phyloP scores from a whole-genome alignment of 1,140 invertebrate genomes.

The Bombus haemorrhoidalis region DNA sequence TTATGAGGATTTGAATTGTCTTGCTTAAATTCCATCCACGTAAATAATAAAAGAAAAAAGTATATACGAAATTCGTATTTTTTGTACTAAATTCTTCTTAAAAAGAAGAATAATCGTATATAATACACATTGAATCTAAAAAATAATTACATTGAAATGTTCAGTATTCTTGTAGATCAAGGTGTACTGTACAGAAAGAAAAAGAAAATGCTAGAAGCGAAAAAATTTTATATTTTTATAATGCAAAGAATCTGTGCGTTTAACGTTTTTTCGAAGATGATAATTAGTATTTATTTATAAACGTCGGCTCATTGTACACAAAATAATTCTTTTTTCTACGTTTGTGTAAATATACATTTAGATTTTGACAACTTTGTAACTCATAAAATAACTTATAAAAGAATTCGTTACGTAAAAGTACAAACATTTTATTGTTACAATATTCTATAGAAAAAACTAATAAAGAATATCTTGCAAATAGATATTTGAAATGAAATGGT shows the following conservation, averaged over 20 bases:
- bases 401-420: slow-evolving; percentile 6
- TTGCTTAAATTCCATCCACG: neutral
- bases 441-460: neutral
- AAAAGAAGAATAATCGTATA: neutral
- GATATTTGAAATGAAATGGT: slow-evolving; percentile 6
- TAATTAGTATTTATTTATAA: slow-evolving; percentile 9
- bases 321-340: slow-evolving; percentile 12
- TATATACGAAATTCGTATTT: slow-evolving; percentile 51
- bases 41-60: slow-evolving; percentile 23
- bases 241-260: neutral
- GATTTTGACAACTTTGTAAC: neutral
- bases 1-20: neutral
- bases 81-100: slow-evolving; percentile 21
- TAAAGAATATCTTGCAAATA: neutral
- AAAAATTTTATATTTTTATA: slow-evolving; percentile 41
- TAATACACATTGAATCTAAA: slow-evolving; percentile 2
- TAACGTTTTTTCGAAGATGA: neutral
- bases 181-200: neutral
- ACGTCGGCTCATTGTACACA: slow-evolving; percentile 25
- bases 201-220: neutral
- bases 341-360: neutral
- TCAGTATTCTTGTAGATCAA: slow-evolving; percentile 27
- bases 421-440: neutral
- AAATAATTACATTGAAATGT: neutral
- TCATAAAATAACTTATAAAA: neutral